These are phyloP conservation scores for Ceyx cyanopectus DNA, from an alignment of 2,113 vertebrate species.

Conservation along the genomic window DNA sequence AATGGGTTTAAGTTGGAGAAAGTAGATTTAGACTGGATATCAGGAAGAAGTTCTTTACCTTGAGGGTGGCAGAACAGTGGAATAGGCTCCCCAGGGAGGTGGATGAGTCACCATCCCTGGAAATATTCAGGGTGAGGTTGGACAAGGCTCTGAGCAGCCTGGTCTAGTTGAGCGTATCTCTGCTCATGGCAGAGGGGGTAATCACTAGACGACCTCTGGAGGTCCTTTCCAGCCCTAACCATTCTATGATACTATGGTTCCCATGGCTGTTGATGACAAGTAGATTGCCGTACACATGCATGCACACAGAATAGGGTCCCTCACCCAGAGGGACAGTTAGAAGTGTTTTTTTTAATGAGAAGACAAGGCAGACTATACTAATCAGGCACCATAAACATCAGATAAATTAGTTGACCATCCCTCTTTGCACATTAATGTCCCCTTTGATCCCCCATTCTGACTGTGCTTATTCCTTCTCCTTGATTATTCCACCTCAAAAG, in stretches of 20 bases:
- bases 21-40: too few species aligned
- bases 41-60: too few species aligned
- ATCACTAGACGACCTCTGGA: too few species aligned
- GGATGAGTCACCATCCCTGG: too few species aligned
- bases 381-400: not conserved
- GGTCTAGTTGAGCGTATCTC: too few species aligned
- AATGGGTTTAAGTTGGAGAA: too few species aligned
- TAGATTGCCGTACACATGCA: not conserved
- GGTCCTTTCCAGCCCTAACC: too few species aligned
- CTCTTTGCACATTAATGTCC: not conserved
- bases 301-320: not conserved
- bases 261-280: not conserved
- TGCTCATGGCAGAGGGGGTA: too few species aligned
- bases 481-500: not conserved
- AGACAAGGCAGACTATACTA: not conserved
- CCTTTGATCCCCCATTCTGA: not conserved
- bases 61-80: too few species aligned
- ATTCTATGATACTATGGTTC: not conserved
- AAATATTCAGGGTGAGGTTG: too few species aligned
- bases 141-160: too few species aligned
- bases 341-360: not conserved
- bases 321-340: not conserved
- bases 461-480: not conserved
- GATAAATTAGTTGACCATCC: fast-evolving
- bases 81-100: too few species aligned